Evolutionary conservation across 30 jellyfish, hydroid and myxozoan species (phyloP).

Genomic region (Aurelia aurita): DNA sequence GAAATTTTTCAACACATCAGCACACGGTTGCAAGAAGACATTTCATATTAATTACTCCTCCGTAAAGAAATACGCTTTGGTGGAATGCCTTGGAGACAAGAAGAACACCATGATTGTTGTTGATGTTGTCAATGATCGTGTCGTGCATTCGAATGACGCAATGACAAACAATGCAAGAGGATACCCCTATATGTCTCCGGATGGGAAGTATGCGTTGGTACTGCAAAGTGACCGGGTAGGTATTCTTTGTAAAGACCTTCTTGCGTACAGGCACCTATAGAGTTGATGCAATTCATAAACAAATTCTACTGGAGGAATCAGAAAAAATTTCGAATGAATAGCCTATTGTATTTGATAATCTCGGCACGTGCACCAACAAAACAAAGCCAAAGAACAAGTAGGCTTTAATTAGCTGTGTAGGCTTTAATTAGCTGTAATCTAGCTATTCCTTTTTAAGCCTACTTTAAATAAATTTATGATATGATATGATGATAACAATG

Average conservation of each 20-base stretch:
- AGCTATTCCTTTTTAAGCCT: too few relatives aligned
- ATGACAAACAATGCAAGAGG: slow-evolving; percentile 25
- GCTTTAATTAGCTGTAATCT: too few relatives aligned
- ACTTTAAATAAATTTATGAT: too few relatives aligned
- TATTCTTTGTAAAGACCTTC: background rate
- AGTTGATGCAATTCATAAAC: too few relatives aligned
- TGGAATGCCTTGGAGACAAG: slow-evolving; percentile 16
- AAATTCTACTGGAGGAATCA: too few relatives aligned
- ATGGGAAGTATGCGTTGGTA: slow-evolving; percentile 23
- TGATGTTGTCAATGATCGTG: slow-evolving; percentile 17
- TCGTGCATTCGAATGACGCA: slow-evolving; percentile 18
- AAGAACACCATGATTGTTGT: slow-evolving; percentile 7
- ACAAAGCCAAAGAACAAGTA: too few relatives aligned
- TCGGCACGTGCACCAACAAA: too few relatives aligned
- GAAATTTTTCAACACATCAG: slow-evolving; percentile 39
- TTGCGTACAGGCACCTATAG: too few relatives aligned
- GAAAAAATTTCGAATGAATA: too few relatives aligned
- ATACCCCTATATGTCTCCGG: slow-evolving; percentile 33
- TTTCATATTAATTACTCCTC: slow-evolving; percentile 19
- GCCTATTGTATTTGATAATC: too few relatives aligned
- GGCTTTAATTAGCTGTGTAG: too few relatives aligned
- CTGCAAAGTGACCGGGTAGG: slow-evolving; percentile 31
- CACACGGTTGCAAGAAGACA: slow-evolving; percentile 17
- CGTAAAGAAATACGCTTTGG: slow-evolving; percentile 23
- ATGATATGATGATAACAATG: too few relatives aligned